phyloP scores from a whole-genome alignment of 2,888 invertebrate species.

The Abscondita cerata region DNA sequence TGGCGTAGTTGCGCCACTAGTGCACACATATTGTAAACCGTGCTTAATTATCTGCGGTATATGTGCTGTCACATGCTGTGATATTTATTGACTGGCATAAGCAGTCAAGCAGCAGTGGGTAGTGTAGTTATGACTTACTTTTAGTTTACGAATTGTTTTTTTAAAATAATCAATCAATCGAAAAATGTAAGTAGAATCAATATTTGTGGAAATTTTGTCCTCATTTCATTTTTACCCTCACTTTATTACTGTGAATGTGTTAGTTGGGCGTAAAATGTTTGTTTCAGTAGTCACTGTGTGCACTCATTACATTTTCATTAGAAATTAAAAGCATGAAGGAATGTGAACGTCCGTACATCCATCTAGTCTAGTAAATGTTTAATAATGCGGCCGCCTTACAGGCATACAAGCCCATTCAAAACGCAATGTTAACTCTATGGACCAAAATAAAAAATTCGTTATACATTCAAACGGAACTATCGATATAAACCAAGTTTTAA shows the following conservation, averaged over 20 bases:
- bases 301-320: not conserved
- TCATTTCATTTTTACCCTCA: not conserved
- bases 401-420: constrained; percentile 41
- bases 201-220: too few species aligned
- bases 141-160: constrained; percentile 18
- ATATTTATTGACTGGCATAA: too few species aligned
- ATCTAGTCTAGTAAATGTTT: constrained; percentile 16
- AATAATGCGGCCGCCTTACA: constrained; percentile 45
- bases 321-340: constrained; percentile 51
- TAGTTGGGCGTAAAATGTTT: not conserved
- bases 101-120: constrained; percentile 18
- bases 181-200: constrained; percentile 16
- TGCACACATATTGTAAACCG: too few species aligned
- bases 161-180: constrained; percentile 9
- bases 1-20: too few species aligned
- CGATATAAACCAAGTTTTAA: constrained; percentile 53
- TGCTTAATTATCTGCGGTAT: too few species aligned
- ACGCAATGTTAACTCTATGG: constrained; percentile 54
- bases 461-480: constrained; percentile 50
- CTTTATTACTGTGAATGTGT: not conserved
- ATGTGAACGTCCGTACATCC: constrained; percentile 39
- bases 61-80: too few species aligned
- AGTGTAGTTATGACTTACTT: constrained; percentile 20
- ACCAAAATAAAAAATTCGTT: constrained; percentile 55
- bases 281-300: constrained; percentile 12